Base-by-base conservation (phyloP, 2,797 vertebrate species). In the Sphaeramia orbicularis region DNA sequence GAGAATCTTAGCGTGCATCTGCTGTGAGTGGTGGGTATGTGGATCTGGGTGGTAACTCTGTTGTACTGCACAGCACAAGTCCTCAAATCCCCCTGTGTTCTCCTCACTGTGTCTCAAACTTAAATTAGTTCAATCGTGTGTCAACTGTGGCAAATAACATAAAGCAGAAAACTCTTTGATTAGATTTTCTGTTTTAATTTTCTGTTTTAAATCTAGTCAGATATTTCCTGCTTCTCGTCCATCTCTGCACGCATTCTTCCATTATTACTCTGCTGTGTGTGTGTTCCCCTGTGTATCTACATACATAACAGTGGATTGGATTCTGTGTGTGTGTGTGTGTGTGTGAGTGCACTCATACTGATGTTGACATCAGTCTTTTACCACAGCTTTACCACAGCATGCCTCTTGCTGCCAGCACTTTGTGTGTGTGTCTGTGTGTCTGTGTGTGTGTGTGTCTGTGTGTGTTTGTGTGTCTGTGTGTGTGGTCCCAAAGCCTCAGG, bases 401-500 rank as follows among this genome's bases (percentile, higher is more conserved):
- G 58, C 49, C 44, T 66, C 67, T 27, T 16, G 64, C 67, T 71
- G 70, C 73, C 65, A 66, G 54, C 64, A 24, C 42, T 57, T 5
- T 10, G 4, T 14, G 2, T 53, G 15, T 51, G 14, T 48, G 18
- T 47, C 14, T 36, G 61, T 32, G 32, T 51, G 36, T 32, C 32
- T 51, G 36, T 62, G 24, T 65, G 55, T 80, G 36, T 61, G 16
- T 36, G 61, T 38, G 32, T 51, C 27, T 65, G 41, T 59, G 55
- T 62, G 24, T 65, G 55, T 80, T 48, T 50, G 45, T 70, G 45
- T 57, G 57, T 40, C 50, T 59, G 63, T 74, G 75, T 58, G 73
- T 68, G 66, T 37, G 65, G 83, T 88, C 90, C 85, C 86, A 63
- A 12, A 79, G 89, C 89, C 84, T 78, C 84, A 11, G 84, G 90